A percentile compares a stretch with the other conserved stretches of the same genome.
phyloP scores from a whole-genome alignment of 2,888 invertebrate genomes.

The Polyommatus iphigenia region DNA sequence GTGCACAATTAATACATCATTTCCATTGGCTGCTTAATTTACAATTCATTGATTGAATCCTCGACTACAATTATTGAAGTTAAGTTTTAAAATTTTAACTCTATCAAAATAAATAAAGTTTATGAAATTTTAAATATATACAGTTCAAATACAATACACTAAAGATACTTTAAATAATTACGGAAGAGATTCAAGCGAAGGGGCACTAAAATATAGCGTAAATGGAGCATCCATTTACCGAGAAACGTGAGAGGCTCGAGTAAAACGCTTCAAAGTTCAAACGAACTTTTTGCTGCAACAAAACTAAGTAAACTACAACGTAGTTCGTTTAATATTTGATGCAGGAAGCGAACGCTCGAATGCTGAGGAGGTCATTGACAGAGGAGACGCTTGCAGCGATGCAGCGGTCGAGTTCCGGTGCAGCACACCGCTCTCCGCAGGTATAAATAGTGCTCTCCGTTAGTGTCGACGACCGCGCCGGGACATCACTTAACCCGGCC shows the following conservation, averaged over 20 bases:
- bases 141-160: too few relatives aligned
- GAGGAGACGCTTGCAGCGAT: slow-evolving; percentile 74
- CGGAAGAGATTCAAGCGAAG: not conserved
- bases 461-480: slow-evolving; percentile 78
- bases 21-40: not conserved
- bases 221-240: slow-evolving; percentile 8
- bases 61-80: not conserved
- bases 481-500: slow-evolving; percentile 58
- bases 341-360: slow-evolving; percentile 48
- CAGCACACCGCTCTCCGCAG: slow-evolving; percentile 64
- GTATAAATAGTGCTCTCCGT: slow-evolving; percentile 78
- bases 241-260: not conserved
- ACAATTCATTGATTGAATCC: not conserved
- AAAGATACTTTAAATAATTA: not conserved
- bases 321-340: slow-evolving; percentile 40
- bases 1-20: slow-evolving; percentile 8
- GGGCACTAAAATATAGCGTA: not conserved
- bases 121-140: too few relatives aligned
- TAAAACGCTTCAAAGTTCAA: not conserved
- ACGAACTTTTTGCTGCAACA: slow-evolving; percentile 28
- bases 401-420: slow-evolving; percentile 78
- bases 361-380: slow-evolving; percentile 73
- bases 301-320: slow-evolving; percentile 26
- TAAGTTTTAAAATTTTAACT: not conserved
- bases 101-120: not conserved